Evolutionary conservation across 2,888 invertebrate species (phyloP), one percentile per base, ranked within the genome.

Genomic region (Lypha dubia): DNA sequence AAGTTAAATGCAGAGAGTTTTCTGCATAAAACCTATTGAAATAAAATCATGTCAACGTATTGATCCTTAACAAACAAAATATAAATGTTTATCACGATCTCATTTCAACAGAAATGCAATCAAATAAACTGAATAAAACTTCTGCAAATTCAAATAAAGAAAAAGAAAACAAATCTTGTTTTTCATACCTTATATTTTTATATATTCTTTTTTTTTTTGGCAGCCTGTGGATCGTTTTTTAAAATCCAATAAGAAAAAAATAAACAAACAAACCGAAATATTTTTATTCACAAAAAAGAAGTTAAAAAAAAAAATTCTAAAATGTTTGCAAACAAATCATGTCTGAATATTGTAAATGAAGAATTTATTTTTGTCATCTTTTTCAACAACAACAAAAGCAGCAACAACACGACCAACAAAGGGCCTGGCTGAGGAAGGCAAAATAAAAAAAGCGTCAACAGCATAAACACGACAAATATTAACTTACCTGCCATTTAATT

Each of bases 401-500:
- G n/a, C 15, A 56, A 38, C 11, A 56, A 65, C 11, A n/a, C n/a
- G n/a, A n/a, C n/a, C n/a, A 9, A 46, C 15, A 70, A 17, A 70
- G 28, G 28, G 44, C 44, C 56, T 24, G 41, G 13, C 32, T 13
- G 13, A 46, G 20, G 15, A 35, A 20, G 32, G n/a, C n/a, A n/a
- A n/a, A n/a, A n/a, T n/a, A n/a, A 70, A 58, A 79, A 79, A 79
- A 79, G 81, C 74, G 77, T 81, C 77, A 81, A 84, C 81, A 74
- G 77, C 63, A 58, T 46, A 81, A 81, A 79, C 77, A 83, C 71
- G 77, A 67, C 79, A 87, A 83, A 83, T 80, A 83, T 77, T 79
- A 70, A 76, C 49, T 75, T 56, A 38, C 71, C 56, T 75, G 79
- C 86, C 86, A 87, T 86, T 88, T 85, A 88, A 87, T 86, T 87